Conservation (phyloP, 2,113 vertebrate species). For the Pygathrix nemaeus region DNA sequence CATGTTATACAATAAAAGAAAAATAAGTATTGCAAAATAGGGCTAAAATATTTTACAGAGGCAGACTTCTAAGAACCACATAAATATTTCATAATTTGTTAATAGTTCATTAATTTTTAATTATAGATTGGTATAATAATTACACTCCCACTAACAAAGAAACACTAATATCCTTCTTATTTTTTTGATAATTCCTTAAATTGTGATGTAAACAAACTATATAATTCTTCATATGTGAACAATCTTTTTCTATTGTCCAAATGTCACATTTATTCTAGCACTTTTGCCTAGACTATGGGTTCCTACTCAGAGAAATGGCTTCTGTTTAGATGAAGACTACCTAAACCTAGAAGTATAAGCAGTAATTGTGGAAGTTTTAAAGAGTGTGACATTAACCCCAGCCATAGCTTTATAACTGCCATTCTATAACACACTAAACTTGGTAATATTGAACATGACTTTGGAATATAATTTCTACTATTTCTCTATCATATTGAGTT, state of each 20-base stretch:
- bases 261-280: neutral
- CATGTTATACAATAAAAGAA: neutral
- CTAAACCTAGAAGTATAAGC: neutral
- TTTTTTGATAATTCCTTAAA: neutral
- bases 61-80: neutral
- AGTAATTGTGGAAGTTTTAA: neutral
- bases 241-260: neutral
- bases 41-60: neutral
- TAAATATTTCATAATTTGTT: conserved; percentile 13
- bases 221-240: neutral
- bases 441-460: neutral
- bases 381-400: neutral
- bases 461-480: neutral
- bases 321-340: neutral
- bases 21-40: neutral
- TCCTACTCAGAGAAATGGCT: neutral
- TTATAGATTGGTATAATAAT: neutral
- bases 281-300: neutral
- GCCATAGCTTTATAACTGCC: neutral
- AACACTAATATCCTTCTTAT: neutral
- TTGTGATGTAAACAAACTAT: neutral
- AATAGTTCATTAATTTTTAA: conserved; percentile 19
- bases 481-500: neutral
- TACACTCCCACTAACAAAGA: neutral
- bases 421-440: neutral